Base-by-base conservation (phyloP, 2,888 invertebrate genomes). In the Chorisops tibialis region DNA sequence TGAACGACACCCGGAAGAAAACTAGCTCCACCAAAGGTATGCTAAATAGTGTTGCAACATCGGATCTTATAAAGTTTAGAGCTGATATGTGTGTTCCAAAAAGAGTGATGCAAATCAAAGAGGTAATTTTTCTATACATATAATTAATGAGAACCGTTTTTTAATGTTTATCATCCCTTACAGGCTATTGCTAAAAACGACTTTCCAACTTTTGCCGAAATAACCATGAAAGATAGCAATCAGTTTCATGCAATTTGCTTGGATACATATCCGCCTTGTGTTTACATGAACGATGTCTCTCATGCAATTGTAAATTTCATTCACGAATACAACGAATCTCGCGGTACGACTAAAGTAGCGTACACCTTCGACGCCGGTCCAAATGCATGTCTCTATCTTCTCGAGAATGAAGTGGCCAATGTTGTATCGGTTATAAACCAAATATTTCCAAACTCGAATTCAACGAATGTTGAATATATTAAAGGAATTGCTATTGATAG, bases 321-420 rank as follows among this genome's bases (percentile, higher is more conserved):
- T 54, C 94, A 97, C 78, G 79, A 81, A 18, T 95, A 89, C 73
- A 99, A 99, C 77, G 80, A 84, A 45, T 75, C 81, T 22, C 81
- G 80, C 70, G 85, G 85, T n/a, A 75, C 80, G 65, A 76, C 79
- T 16, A 88, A 85, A 79, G 89, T 93, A 6, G 95, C 96, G 0
- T 99, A 99, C 75, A 97, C 98, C 14, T 99, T 94, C 81, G 99
- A 99, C 83, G 99, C 99, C 59, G 99, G 99, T 4, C 92, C 97
- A 51, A 99, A 99, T 81, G 94, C 94, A 4, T 96, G 94, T 75
- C 78, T 98, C 0, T 96, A 91, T 78, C 78, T 95, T 14, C 78
- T 91, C 51, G 87, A 92, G 68, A 79, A 88, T 65, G 84, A 91
- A 74, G 87, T 95, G 0, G 80, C 86, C 0, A 82, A 83, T 70